phyloP scores from a whole-genome alignment of 2,888 invertebrate genomes.

The Gari tellinella region DNA sequence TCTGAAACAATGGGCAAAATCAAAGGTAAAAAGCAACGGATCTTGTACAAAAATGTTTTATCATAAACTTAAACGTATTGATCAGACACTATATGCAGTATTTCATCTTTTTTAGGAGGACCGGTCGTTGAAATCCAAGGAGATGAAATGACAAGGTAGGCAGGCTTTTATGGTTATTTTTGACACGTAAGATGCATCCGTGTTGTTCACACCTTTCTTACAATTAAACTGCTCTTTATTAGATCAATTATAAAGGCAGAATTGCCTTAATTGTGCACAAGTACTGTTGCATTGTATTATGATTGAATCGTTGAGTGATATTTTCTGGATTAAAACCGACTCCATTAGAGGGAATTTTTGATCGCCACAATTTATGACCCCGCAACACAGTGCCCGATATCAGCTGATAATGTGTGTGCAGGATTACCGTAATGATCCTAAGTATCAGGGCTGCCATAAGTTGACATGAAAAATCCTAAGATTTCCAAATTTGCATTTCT shows the following conservation, averaged over 20 bases:
- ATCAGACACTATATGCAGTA: background rate
- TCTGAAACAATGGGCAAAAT: slow-evolving; percentile 71
- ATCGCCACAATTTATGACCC: too few relatives aligned
- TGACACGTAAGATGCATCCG: background rate
- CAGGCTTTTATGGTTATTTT: background rate
- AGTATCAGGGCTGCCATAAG: too few relatives aligned
- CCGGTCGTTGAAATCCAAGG: slow-evolving; percentile 86
- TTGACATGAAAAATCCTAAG: too few relatives aligned
- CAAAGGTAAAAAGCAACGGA: slow-evolving; percentile 60
- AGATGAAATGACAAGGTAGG: slow-evolving; percentile 86
- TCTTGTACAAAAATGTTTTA: background rate
- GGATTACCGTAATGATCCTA: too few relatives aligned
- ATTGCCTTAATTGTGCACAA: too few relatives aligned
- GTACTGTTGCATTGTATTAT: background rate
- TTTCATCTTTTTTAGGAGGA: slow-evolving; percentile 77
- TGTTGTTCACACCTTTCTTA: background rate
- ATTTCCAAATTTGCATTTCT: too few relatives aligned
- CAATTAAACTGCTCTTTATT: background rate
- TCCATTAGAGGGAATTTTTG: too few relatives aligned
- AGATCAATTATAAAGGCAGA: background rate
- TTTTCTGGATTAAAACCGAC: background rate
- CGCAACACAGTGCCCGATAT: too few relatives aligned
- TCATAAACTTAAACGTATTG: too few relatives aligned
- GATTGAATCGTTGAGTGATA: too few relatives aligned
- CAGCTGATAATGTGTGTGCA: too few relatives aligned